Percentiles rank a stretch among this genome's conserved stretches.
Evolutionary conservation across 2,113 vertebrate genomes (phyloP).

Genomic region (Lycocorax pyrrhopterus): DNA sequence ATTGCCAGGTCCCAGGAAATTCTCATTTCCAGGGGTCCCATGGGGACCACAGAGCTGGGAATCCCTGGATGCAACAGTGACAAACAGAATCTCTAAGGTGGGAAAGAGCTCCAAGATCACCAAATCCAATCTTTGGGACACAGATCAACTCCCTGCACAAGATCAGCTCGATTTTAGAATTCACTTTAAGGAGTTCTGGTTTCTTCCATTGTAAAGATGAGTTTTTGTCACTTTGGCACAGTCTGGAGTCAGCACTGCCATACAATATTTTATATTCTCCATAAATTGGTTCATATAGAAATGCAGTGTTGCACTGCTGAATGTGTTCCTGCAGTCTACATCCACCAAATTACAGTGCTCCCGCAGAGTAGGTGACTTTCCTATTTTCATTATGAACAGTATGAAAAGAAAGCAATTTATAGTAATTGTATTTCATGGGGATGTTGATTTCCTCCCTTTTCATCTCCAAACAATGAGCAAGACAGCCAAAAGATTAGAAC

Average conservation of each 20-base stretch:
- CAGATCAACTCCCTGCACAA: not conserved
- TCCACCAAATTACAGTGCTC: not conserved
- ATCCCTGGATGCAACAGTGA: not conserved
- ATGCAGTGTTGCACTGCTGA: not conserved
- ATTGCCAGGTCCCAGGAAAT: not conserved
- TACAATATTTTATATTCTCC: not conserved
- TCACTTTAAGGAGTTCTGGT: not conserved
- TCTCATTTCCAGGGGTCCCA: not conserved
- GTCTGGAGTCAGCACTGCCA: not conserved
- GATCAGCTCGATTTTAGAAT: not conserved
- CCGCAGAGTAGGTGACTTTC: not conserved
- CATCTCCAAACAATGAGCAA: slow-evolving; percentile 74
- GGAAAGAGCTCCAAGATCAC: not conserved
- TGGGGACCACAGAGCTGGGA: not conserved
- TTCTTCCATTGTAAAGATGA: not conserved
- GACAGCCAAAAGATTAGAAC: slow-evolving; percentile 62
- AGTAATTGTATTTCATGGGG: slow-evolving; percentile 42
- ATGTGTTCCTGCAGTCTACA: not conserved
- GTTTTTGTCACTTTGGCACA: not conserved
- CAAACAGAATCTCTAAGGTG: not conserved
- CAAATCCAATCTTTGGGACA: not conserved
- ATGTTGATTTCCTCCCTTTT: slow-evolving; percentile 70
- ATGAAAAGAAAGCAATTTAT: slow-evolving; percentile 36
- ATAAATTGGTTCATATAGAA: not conserved
- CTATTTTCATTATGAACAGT: slow-evolving; percentile 1